Base-by-base conservation (phyloP, 2,888 invertebrate species). In the Lasioglossum morio region DNA sequence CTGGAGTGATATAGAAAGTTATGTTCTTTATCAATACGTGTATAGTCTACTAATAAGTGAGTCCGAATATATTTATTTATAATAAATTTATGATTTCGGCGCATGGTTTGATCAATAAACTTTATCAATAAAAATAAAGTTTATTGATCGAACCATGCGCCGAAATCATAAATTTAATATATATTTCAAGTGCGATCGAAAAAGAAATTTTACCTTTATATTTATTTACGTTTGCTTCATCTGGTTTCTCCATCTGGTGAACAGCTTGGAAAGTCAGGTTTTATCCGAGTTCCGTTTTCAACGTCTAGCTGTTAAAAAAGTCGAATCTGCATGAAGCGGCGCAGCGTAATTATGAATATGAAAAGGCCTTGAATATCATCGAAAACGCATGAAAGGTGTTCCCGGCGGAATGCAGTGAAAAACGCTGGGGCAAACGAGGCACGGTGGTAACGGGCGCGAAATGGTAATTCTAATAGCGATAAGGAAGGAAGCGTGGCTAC, bases 401-500 rank as follows among this genome's bases (percentile, higher is more conserved):
- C 16, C 2, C 16, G 7, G 7, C 12, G 30, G 43, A 23, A 69
- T 48, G 37, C 23, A 19, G 14, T 19, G 46, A 72, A 78, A 83
- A 72, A 34, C 40, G 12, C 3, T 12, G 19, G 14, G 19, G 66
- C 4, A 60, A 30, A 48, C 57, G n/a, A 69, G 69, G 23, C 16
- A 30, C 72, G 23, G 8, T n/a, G 30, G 66, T 72, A 79, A 79
- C 74, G 60, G 81, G 79, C 66, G 81, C 57, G 69, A 81, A 89
- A 88, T 86, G 82, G 70, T 88, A 89, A 88, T 86, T 86, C 80
- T 77, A 87, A 88, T 81, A 81, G 79, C 87, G 83, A 87, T 69
- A 82, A 84, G 84, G 81, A 86, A 88, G 77, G 53, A 53, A 53
- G 53, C 81, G 48, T 60, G 46, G 34, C 40, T 77, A 60, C 23